Percentiles rank a stretch among this genome's conserved stretches.
These are phyloP conservation scores for Cyprinodon tularosa DNA, from an alignment of 2,113 vertebrate species.

Conservation along the genomic window DNA sequence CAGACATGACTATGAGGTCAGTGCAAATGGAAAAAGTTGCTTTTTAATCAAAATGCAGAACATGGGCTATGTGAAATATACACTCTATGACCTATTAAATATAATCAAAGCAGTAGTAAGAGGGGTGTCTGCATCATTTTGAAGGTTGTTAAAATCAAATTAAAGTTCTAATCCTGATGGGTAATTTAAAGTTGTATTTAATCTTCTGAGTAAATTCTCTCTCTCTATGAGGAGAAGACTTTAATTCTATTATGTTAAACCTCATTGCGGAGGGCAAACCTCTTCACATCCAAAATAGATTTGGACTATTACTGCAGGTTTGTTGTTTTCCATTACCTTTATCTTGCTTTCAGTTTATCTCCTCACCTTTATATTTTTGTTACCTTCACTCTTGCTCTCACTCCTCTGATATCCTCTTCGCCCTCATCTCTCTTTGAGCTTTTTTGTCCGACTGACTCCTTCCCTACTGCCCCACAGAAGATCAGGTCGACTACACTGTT, in stretches of 20 bases:
- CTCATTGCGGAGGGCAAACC: not conserved
- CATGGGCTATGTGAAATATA: slow-evolving; percentile 8
- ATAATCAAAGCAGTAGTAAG: not conserved
- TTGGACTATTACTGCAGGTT: not conserved
- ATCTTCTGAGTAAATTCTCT: not conserved
- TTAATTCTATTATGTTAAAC: not conserved
- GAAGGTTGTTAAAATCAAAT: not conserved
- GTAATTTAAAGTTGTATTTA: not conserved
- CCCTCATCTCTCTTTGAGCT: not conserved
- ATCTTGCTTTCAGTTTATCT: slow-evolving; percentile 1
- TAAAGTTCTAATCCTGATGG: not conserved
- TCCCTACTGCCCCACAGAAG: slow-evolving; percentile 31
- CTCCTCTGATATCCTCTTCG: slow-evolving; percentile 10
- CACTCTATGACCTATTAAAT: slow-evolving; percentile 11
- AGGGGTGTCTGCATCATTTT: not conserved
- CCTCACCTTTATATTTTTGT: slow-evolving; percentile 4
- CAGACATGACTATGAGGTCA: slow-evolving; percentile 27
- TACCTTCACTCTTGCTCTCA: slow-evolving; percentile 8
- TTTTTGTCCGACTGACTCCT: slow-evolving; percentile 18
- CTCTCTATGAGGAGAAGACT: not conserved
- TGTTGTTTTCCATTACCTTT: not conserved
- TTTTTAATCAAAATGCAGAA: slow-evolving; percentile 28
- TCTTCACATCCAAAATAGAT: not conserved
- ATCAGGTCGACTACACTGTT: slow-evolving; percentile 45
- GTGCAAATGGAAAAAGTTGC: not conserved